Evolutionary conservation across 2,113 vertebrate genomes (phyloP).

Genomic region (Aptenodytes patagonicus): DNA sequence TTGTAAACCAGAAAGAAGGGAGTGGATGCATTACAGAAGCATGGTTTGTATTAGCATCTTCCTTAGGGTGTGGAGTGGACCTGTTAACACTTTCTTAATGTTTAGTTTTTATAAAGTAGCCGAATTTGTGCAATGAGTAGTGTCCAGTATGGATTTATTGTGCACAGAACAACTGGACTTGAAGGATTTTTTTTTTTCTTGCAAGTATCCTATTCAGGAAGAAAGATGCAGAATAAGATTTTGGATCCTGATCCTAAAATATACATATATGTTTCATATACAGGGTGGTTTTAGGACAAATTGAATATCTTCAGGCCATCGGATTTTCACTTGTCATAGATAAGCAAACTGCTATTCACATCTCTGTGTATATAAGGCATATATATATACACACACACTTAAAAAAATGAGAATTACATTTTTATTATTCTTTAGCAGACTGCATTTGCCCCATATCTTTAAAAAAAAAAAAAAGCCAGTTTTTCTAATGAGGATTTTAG

Average conservation of each 20-base stretch:
- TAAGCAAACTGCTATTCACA: neutral
- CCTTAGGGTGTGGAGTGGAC: constrained; percentile 28
- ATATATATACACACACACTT: fast-evolving
- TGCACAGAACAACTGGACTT: neutral
- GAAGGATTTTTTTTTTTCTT: neutral
- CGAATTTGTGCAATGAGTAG: neutral
- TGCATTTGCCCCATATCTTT: neutral
- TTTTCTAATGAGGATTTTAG: neutral
- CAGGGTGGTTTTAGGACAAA: neutral
- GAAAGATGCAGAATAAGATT: neutral
- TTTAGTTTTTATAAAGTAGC: neutral
- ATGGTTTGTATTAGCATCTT: constrained; percentile 50
- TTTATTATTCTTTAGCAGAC: neutral
- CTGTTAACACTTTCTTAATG: constrained; percentile 51
- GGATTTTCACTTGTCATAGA: neutral
- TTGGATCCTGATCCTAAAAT: neutral
- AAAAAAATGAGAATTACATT: neutral
- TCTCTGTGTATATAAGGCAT: neutral
- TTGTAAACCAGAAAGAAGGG: constrained; percentile 40
- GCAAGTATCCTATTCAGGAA: neutral
- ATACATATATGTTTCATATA: neutral
- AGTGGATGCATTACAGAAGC: constrained; percentile 16
- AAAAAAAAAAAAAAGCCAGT: fast-evolving
- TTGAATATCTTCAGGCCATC: neutral
- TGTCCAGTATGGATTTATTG: neutral